These are phyloP conservation scores for Hormaphis cornu DNA, from an alignment of 1,140 invertebrate genomes.

Conservation along the genomic window DNA sequence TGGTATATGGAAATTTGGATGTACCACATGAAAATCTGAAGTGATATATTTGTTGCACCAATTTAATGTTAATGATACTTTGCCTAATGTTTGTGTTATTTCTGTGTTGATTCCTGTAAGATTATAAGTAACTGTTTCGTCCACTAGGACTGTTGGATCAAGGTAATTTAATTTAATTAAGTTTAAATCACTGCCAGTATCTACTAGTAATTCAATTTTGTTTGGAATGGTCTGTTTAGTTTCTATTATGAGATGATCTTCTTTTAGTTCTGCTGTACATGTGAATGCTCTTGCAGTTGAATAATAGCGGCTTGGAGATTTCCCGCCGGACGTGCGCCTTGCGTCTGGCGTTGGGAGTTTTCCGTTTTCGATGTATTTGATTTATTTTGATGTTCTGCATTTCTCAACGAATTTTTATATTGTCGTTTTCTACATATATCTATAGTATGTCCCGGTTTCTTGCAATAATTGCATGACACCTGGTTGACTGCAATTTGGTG, in stretches of 20 bases:
- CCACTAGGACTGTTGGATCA: background rate
- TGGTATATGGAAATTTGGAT: background rate
- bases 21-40: background rate
- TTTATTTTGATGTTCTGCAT: background rate
- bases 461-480: background rate
- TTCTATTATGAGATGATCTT: background rate
- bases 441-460: background rate
- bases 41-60: too few relatives aligned
- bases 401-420: background rate
- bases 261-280: background rate
- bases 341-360: background rate
- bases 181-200: background rate
- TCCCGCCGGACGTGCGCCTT: too few relatives aligned
- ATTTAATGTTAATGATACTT: background rate
- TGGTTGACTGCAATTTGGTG: background rate
- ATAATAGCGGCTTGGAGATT: background rate
- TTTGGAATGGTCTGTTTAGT: too few relatives aligned
- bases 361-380: background rate
- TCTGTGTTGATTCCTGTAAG: background rate
- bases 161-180: background rate
- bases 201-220: background rate
- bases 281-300: background rate
- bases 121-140: too few relatives aligned
- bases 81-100: background rate
- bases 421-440: background rate